These are phyloP conservation scores for Rhagium mordax DNA, from an alignment of 2,888 invertebrate genomes.

Conservation along the genomic window DNA sequence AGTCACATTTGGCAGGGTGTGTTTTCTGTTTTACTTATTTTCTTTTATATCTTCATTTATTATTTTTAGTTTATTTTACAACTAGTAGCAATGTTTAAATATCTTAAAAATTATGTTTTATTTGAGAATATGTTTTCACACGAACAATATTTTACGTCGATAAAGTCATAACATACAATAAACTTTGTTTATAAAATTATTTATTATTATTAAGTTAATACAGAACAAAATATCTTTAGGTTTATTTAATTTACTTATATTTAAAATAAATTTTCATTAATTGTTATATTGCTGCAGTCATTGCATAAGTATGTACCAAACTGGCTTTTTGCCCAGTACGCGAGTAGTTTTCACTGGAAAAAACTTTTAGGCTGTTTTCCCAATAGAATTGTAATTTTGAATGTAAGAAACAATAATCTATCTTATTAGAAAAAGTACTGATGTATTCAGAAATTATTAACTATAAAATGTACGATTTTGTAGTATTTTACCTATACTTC, in stretches of 20 bases:
- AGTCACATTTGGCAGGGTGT: constrained; percentile 55
- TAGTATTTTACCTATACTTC: no score
- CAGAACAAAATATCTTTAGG: neutral
- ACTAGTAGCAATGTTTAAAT: no score
- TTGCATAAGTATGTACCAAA: neutral
- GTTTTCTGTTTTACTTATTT: constrained; percentile 49
- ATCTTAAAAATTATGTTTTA: no score
- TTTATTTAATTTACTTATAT: neutral
- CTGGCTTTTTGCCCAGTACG: no score
- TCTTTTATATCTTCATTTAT: constrained; percentile 19
- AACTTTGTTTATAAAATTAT: constrained; percentile 3
- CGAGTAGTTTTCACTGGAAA: no score
- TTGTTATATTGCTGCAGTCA: neutral
- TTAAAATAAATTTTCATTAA: neutral
- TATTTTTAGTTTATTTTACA: constrained; percentile 30
- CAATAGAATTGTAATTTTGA: no score
- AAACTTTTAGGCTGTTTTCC: no score
- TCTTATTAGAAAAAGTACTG: no score
- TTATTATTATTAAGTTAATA: neutral
- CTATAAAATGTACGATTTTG: no score
- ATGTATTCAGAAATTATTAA: no score
- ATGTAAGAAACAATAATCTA: no score
- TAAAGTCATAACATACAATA: neutral
- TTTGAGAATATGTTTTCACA: neutral
- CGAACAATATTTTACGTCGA: neutral